phyloP scores from a whole-genome alignment of 2,113 vertebrate genomes.

The Litocranius walleri region DNA sequence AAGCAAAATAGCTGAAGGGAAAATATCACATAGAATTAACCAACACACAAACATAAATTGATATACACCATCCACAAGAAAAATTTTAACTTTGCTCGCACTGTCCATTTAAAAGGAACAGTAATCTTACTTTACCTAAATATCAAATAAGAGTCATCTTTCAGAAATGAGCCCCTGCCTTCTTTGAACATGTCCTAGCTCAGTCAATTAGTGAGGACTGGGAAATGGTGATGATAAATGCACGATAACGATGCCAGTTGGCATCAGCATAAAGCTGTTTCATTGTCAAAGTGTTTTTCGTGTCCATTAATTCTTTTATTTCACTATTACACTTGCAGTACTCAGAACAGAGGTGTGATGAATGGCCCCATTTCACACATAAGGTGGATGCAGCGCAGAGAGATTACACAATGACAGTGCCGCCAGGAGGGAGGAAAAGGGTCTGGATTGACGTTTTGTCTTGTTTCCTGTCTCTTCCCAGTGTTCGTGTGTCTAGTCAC shows the following conservation, averaged over 20 bases:
- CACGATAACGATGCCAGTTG: background rate
- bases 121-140: background rate
- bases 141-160: background rate
- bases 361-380: background rate
- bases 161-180: background rate
- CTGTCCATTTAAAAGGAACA: slow-evolving; percentile 36
- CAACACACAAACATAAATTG: slow-evolving; percentile 28
- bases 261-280: background rate
- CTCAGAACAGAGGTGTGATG: background rate
- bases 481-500: background rate
- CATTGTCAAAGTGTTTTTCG: background rate
- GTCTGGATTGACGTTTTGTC: background rate
- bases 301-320: slow-evolving; percentile 22
- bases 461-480: background rate
- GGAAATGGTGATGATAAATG: background rate
- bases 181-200: slow-evolving; percentile 24
- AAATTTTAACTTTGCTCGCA: slow-evolving; percentile 47
- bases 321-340: background rate
- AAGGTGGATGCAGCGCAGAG: background rate
- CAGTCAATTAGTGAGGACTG: background rate
- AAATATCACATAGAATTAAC: slow-evolving; percentile 56
- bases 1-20: slow-evolving; percentile 34
- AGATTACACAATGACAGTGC: background rate
- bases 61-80: slow-evolving; percentile 37
- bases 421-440: background rate